Conservation (phyloP, 2,113 vertebrate species). For the Irena cyanogastra region DNA sequence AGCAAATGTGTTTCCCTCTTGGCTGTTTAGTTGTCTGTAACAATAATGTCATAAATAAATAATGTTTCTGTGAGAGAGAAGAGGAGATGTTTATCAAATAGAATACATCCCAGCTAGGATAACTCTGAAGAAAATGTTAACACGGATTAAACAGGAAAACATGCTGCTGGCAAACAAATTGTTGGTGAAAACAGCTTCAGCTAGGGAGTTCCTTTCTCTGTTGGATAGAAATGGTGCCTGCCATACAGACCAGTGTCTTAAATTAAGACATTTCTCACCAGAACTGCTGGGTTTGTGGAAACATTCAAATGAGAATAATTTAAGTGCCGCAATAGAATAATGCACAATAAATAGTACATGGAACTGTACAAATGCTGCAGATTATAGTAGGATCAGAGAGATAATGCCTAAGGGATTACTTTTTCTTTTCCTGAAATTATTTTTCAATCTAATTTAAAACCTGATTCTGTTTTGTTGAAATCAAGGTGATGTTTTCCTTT, state of each 20-base stretch:
- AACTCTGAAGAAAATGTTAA: conserved; percentile 54
- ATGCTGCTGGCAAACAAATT: conserved; percentile 27
- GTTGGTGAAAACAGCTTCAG: conserved; percentile 8
- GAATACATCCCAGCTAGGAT: conserved; percentile 34
- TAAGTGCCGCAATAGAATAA: conserved; percentile 1
- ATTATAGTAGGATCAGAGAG: conserved; percentile 17
- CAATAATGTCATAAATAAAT: conserved; percentile 68
- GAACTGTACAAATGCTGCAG: conserved; percentile 17
- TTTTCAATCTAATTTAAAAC: conserved; percentile 15
- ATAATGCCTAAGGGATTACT: conserved; percentile 27
- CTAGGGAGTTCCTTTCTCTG: conserved; percentile 22
- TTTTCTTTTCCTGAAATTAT: conserved; percentile 36
- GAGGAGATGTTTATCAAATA: conserved; percentile 47
- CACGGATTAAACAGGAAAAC: conserved; percentile 39
- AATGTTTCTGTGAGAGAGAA: conserved; percentile 49
- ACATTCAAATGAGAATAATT: conserved; percentile 10
- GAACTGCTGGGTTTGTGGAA: background rate
- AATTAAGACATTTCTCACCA: conserved; percentile 41
- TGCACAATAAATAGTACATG: conserved; percentile 8
- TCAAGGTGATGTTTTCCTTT: conserved; percentile 9
- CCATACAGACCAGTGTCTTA: background rate
- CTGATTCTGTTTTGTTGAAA: background rate
- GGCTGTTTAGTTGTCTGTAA: conserved; percentile 61
- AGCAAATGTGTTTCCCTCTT: conserved; percentile 35
- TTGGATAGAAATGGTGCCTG: background rate